Base-by-base conservation (phyloP, 2,113 vertebrate genomes). In the Erythrolamprus reginae region DNA sequence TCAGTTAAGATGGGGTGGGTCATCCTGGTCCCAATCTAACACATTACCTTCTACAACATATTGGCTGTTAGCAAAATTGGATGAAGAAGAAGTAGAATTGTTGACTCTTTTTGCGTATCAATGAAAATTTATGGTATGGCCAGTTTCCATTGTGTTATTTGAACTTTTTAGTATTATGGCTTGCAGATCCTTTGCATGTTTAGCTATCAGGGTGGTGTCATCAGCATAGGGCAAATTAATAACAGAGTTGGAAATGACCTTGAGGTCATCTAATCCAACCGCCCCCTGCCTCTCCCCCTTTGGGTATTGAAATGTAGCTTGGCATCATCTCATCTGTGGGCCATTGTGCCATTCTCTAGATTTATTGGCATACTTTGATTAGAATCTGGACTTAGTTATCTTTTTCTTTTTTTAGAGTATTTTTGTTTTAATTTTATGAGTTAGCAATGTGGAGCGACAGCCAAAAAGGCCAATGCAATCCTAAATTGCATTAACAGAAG, bases 201-300 rank as follows among this genome's bases (percentile, higher is more conserved):
- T 26, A 65, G 28, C 61, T 33, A 15, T 33, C n/a, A 17, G 61
- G n/a, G n/a, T 3, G n/a, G 26, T 28, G 24, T 61, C 26, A 3
- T 28, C 56, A 28, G 24, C 56, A 12, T 61, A 61, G 24, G 9
- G 10, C 50, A 65, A 56, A 26, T 56, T 26, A 56, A 56, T 12
- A 26, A 58, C 24, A 58, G 26, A 61, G 58, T 61, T 61, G 58
- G 10, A 61, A 28, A 10, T 24, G 26, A 61, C 10, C 26, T 28
- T 61, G 58, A 61, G 26, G 26, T 61, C n/a, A 38, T 70, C 65
- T 33, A 38, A 2, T 7, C 15, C 65, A 70, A 2, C 28, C 58
- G 0, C n/a, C 1, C 1, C 1, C 1, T 13, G 58, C 1, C 26
- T 33, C n/a, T 70, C 61, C 13, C 5, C n/a, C 1, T 33, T 33